Evolutionary conservation across 2,888 invertebrate genomes (phyloP), one percentile per base, ranked within the genome.

Genomic region (Mythimna impura): DNA sequence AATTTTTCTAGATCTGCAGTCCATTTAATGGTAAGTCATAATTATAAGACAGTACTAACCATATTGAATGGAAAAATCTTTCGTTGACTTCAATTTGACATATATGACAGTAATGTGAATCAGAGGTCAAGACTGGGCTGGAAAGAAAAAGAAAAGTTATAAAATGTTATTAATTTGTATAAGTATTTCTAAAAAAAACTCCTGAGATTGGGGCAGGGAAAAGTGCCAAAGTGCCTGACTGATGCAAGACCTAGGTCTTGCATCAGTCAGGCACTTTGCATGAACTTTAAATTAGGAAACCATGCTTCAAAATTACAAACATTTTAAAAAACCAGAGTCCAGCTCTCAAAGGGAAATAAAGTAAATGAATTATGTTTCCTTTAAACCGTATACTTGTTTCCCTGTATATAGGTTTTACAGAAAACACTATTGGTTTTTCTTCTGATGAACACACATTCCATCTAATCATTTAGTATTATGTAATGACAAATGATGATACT

Each of bases 81-180:
- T 97, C 97, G 78, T 97, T 97, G 34, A 99, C 97, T 92, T 98
- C 98, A 64, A 97, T 97, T 89, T 98, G 97, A 92, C 99, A 99
- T 71, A 98, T 97, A 81, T 97, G 96, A 91, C 99, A 99, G 90
- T 99, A 98, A 89, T 97, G 97, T 55, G 98, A 97, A 84, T 98
- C 97, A 0, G 98, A 97, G 3, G 98, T 97, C 5, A 96, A 81
- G 8, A 96, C 94, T 72, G 96, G 96, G 82, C 96, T 96, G 91
- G 71, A 94, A 68, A 79, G n/a, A 63, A 61, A 22, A 14, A 22
- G 7, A 52, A 43, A 30, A 6, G 2, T 71, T 71, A 43, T 14
- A 60, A 71, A 55, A 55, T 43, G 6, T 70, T 47, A 47, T 47
- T 47, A 14, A 47, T 47, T 47, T 47, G 0, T 5, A 47, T 3